phyloP scores from a whole-genome alignment of 2,888 invertebrate genomes.

The Electrophaes corylata region DNA sequence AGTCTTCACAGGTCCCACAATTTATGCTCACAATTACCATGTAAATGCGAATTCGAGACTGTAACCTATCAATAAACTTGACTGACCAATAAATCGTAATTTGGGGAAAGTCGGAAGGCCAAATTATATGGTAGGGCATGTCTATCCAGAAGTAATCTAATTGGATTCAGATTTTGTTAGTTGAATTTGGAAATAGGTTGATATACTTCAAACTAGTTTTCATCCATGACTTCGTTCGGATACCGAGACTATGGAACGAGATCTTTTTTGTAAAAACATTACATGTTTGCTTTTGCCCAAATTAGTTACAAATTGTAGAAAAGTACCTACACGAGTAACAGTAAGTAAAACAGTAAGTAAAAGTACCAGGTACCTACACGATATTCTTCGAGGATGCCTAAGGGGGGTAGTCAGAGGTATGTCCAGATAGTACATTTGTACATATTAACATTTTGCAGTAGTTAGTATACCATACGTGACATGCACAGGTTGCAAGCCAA shows the following conservation, averaged over 20 bases:
- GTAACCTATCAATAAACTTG: conserved; percentile 42
- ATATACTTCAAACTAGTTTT: not conserved
- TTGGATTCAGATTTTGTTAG: conserved; percentile 26
- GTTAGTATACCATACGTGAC: too few relatives aligned
- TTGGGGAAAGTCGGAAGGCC: conserved; percentile 43
- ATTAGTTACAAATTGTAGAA: too few relatives aligned
- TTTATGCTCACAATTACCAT: conserved; percentile 46
- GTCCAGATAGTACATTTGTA: too few relatives aligned
- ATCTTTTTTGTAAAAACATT: too few relatives aligned
- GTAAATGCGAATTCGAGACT: conserved; percentile 44
- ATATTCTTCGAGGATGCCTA: too few relatives aligned
- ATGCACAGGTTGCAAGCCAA: too few relatives aligned
- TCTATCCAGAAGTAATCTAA: conserved; percentile 35
- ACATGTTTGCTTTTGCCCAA: too few relatives aligned
- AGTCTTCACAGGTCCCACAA: conserved; percentile 39
- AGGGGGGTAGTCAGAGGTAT: too few relatives aligned
- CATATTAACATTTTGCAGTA: too few relatives aligned
- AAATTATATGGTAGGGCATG: conserved; percentile 41
- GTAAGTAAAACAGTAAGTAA: too few relatives aligned
- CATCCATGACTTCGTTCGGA: not conserved
- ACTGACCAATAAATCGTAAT: conserved; percentile 42
- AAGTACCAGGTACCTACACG: too few relatives aligned
- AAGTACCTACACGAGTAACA: too few relatives aligned
- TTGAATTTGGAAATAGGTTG: conserved; percentile 14
- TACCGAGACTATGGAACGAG: not conserved